These are phyloP conservation scores for Chaitophorus viminalis DNA, from an alignment of 2,888 invertebrate genomes.

Conservation along the genomic window DNA sequence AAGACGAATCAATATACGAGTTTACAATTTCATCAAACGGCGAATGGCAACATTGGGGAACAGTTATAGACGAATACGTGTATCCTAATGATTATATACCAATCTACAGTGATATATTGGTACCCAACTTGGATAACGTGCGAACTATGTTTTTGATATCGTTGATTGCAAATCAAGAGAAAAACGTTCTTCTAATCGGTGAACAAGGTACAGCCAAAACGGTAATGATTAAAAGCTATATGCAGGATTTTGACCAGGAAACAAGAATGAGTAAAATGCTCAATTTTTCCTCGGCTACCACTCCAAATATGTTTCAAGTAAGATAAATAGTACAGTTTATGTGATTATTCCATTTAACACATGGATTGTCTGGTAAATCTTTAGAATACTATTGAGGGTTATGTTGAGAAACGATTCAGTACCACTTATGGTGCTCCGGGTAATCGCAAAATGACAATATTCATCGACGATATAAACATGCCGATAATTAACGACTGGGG, in stretches of 20 bases:
- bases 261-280: constrained; percentile 85
- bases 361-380: not conserved
- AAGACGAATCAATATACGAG: constrained; percentile 34
- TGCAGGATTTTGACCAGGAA: constrained; percentile 87
- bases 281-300: constrained; percentile 96
- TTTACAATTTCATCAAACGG: constrained; percentile 69
- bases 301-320: constrained; percentile 86
- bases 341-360: not conserved
- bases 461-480: constrained; percentile 95
- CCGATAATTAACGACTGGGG: constrained; percentile 97
- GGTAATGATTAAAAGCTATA: constrained; percentile 95
- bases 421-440: constrained; percentile 94
- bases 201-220: constrained; percentile 97
- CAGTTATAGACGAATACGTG: constrained; percentile 82
- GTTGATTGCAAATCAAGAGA: constrained; percentile 87
- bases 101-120: constrained; percentile 89
- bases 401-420: constrained; percentile 94
- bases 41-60: constrained; percentile 90
- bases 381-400: constrained; percentile 94
- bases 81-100: constrained; percentile 86
- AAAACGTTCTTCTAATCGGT: constrained; percentile 84
- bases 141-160: constrained; percentile 90
- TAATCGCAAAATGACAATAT: constrained; percentile 91
- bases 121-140: constrained; percentile 94
- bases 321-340: not conserved